These are phyloP conservation scores for Ptychoptera albimana DNA, from an alignment of 2,888 invertebrate species.

Conservation along the genomic window DNA sequence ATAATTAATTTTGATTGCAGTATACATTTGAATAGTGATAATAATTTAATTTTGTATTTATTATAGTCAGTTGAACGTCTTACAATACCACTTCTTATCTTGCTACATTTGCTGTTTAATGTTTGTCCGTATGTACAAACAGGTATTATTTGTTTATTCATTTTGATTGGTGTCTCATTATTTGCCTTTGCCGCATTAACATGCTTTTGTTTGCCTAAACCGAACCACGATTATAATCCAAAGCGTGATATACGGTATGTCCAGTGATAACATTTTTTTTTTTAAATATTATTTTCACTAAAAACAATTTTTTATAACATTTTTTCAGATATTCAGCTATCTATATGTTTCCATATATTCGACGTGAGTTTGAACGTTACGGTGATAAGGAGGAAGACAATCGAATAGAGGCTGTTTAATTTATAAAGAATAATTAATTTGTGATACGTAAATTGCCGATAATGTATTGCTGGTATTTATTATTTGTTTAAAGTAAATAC, in stretches of 20 bases:
- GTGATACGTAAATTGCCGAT: neutral
- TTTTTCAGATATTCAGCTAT: constrained; percentile 13
- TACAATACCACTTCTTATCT: constrained; percentile 29
- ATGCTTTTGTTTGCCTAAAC: constrained; percentile 17
- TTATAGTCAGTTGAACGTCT: constrained; percentile 25
- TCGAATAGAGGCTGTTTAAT: too few species aligned
- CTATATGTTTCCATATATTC: constrained; percentile 14
- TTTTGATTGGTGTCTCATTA: constrained; percentile 32
- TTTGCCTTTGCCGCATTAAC: constrained; percentile 23
- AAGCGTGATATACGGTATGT: constrained; percentile 9
- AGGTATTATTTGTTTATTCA: constrained; percentile 30
- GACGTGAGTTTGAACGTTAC: constrained; percentile 9
- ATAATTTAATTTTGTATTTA: constrained; percentile 3
- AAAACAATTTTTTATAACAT: neutral
- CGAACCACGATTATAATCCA: constrained; percentile 10
- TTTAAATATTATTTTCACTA: neutral
- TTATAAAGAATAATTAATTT: neutral
- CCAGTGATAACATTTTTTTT: too few species aligned
- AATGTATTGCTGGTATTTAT: too few species aligned
- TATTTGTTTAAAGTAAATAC: too few species aligned
- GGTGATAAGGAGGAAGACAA: constrained; percentile 2
- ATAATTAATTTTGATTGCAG: neutral
- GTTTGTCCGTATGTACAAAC: constrained; percentile 36
- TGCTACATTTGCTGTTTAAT: constrained; percentile 34
- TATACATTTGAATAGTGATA: neutral